Percentiles rank a stretch among this genome's conserved stretches.
Evolutionary conservation across 2,113 vertebrate species (phyloP).

Genomic region (Apodemus speciosus): DNA sequence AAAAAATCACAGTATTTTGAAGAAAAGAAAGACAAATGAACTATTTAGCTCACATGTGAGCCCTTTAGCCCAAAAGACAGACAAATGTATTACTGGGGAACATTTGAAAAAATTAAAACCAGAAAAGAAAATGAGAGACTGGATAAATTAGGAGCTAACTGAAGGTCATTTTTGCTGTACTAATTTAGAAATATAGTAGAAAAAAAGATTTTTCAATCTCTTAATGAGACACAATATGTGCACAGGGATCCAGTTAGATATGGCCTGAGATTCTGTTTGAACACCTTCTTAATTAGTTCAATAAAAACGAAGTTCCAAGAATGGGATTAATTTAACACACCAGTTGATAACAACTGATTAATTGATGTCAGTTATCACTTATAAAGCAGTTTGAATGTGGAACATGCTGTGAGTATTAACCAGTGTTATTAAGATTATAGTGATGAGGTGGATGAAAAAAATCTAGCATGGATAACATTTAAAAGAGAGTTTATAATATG

Average conservation of each 20-base stretch:
- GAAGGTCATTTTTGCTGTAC: slow-evolving; percentile 67
- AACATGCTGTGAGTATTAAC: slow-evolving; percentile 49
- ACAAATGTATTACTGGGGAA: background rate
- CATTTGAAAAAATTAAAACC: slow-evolving; percentile 5
- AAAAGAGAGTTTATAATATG: slow-evolving; percentile 21
- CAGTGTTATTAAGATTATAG: slow-evolving; percentile 55
- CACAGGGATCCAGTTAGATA: slow-evolving; percentile 57
- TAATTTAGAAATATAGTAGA: slow-evolving; percentile 61
- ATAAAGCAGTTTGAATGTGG: slow-evolving; percentile 51
- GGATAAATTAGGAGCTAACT: slow-evolving; percentile 53
- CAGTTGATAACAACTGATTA: slow-evolving; percentile 73
- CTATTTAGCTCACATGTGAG: background rate
- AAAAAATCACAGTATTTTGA: background rate
- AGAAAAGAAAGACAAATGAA: background rate
- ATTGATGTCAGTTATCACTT: slow-evolving; percentile 70
- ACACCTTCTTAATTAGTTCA: slow-evolving; percentile 75
- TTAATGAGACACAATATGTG: slow-evolving; percentile 59
- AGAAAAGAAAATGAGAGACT: slow-evolving; percentile 38
- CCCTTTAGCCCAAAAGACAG: background rate
- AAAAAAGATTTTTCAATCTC: slow-evolving; percentile 41
- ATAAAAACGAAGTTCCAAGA: slow-evolving; percentile 70
- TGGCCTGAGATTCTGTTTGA: slow-evolving; percentile 64
- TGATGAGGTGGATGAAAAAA: slow-evolving; percentile 38
- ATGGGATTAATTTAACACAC: slow-evolving; percentile 74
- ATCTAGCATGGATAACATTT: background rate